Evolutionary conservation across 2,113 vertebrate species (phyloP), one percentile per base, ranked within the genome.

Genomic region (Tychaedon coryphoeus): DNA sequence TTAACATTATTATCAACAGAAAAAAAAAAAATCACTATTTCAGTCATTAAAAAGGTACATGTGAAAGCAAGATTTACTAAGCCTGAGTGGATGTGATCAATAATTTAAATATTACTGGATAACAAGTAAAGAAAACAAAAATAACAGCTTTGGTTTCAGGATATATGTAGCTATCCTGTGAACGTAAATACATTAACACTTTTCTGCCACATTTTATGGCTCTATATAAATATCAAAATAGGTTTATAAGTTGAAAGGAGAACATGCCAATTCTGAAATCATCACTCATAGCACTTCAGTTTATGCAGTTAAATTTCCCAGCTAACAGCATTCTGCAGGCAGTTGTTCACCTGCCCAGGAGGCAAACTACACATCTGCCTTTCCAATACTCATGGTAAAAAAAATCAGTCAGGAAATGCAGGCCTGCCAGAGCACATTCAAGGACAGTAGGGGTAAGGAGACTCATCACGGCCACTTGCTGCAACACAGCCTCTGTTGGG

Each of bases 41-140:
- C 91, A 86, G 89, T 95, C 81, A 92, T 90, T 93, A 74, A 93
- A 97, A 97, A 89, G 48, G 91, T 93, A 86, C 51, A 54, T 31
- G 29, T 43, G 79, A 92, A 92, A 86, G 90, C 26, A 91, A 88
- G 77, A 91, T 95, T 96, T 96, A 67, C 40, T 86, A 91, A 97
- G 88, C 34, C 48, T 88, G 53, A 81, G 54, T 70, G 51, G 67
- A 88, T 94, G 61, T 65, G 72, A 96, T 94, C 92, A 96, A 96
- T 96, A 92, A 95, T 97, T 92, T 95, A 97, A 73, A 86, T 93
- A 92, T 92, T 94, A 78, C 58, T 85, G 79, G 84, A 69, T 71
- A 95, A 97, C 57, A 77, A 88, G 62, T n/a, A 95, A 95, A 93
- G 91, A 96, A 97, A 96, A 97, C 88, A 88, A 95, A 98, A 97